Evolutionary conservation across 2,888 invertebrate species (phyloP), one percentile per base, ranked within the genome.

Genomic region (Cryptops parisi): DNA sequence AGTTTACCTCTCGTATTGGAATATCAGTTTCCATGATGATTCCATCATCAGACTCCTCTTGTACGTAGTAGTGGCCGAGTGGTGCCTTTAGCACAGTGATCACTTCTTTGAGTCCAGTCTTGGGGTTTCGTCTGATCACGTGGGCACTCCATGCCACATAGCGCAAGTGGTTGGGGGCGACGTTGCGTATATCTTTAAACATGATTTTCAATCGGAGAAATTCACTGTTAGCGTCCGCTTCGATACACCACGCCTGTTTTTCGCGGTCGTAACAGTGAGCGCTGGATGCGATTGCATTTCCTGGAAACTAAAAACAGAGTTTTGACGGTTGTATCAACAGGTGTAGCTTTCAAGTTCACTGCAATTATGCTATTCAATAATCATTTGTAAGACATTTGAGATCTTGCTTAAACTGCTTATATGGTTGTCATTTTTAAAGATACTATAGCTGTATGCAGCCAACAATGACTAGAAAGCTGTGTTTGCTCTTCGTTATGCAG

Each of bases 21-120:
- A 86, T 73, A 60, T 80, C 78, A 3, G 85, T 84, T 67, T 82
- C 82, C 79, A 86, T 83, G 67, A 83, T 81, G 58, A 82, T 80
- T 4, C 85, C 85, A 63, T 84, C 84, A 65, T 85, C 84, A 1
- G 76, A 76, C 53, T 77, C 80, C 57, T 84, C 84, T 66, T 85
- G 84, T 17, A 83, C 80, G 67, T 84, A 86, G 67, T 85, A 86
- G 62, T 82, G 80, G 61, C 80, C 79, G 68, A 81, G 84, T 2
- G 84, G 84, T 0, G 80, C 79, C 15, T 83, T 81, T 0, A 81
- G 78, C 22, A 83, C 73, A 53, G 78, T 76, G 26, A 80, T 76
- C 0, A 80, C 78, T 57, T 79, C 79, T n/a, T 76, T 69, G 55
- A 78, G 76, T 15, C 77, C 76, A 47, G 66, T 57, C 50, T 79